Conservation (phyloP, 2,113 vertebrate genomes). For the Sapajus apella region DNA sequence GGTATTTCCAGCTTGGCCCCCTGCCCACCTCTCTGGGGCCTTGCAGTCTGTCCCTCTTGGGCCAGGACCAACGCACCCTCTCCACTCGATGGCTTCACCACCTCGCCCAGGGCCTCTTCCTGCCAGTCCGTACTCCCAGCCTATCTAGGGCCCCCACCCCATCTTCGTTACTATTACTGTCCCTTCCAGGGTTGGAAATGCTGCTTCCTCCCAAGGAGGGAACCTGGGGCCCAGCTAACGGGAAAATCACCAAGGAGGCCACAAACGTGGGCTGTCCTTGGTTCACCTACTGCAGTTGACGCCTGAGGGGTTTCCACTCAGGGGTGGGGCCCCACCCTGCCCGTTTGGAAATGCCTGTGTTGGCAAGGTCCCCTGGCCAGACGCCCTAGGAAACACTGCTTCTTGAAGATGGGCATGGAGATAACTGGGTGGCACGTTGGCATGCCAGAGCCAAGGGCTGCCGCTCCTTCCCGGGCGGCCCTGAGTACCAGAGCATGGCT, state of each 20-base stretch:
- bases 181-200: not conserved
- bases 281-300: not conserved
- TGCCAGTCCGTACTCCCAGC: not conserved
- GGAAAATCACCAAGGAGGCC: not conserved
- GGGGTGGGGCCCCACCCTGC: not conserved
- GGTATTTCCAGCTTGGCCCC: constrained; percentile 58
- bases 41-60: constrained; percentile 47
- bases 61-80: constrained; percentile 38
- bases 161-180: not conserved
- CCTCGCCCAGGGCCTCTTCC: not conserved
- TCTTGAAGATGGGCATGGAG: constrained; percentile 44
- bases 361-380: constrained; percentile 10
- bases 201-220: not conserved
- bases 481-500: not conserved
- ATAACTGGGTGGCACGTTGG: not conserved
- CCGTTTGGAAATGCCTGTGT: not conserved
- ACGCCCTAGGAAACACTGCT: not conserved
- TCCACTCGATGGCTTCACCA: not conserved
- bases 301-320: not conserved
- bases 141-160: not conserved
- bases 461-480: not conserved
- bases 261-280: not conserved
- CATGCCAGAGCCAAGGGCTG: not conserved
- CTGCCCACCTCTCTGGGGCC: constrained; percentile 57
- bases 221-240: not conserved